Conservation (phyloP, 2,797 vertebrate genomes). For the Hypotaenidia philippensis region DNA sequence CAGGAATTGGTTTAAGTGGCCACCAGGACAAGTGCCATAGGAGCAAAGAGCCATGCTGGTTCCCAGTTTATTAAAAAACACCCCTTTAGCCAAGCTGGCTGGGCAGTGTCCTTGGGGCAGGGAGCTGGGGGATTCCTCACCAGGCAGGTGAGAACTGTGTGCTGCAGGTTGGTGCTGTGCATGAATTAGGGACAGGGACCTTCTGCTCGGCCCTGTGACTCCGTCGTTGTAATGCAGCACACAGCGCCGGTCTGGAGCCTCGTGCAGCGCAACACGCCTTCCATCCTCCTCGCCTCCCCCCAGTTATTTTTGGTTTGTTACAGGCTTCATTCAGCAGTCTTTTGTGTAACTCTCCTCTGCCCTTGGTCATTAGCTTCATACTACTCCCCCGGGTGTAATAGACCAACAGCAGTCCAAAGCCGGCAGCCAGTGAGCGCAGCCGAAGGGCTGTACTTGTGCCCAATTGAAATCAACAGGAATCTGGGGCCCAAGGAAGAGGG, state of each 20-base stretch:
- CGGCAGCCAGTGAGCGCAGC: background rate
- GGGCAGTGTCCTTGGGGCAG: background rate
- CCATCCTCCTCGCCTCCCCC: background rate
- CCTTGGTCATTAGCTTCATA: constrained; percentile 39
- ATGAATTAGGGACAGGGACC: background rate
- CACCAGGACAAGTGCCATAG: background rate
- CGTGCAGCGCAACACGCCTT: background rate
- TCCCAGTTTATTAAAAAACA: background rate
- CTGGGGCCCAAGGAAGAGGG: background rate
- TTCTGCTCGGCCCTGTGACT: fast-evolving
- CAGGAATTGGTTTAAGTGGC: background rate
- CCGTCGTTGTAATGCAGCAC: background rate
- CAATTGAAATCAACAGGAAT: constrained; percentile 4
- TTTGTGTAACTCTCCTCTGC: constrained; percentile 45
- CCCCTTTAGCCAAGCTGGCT: fast-evolving
- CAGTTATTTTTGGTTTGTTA: constrained; percentile 20
- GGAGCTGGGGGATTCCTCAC: background rate
- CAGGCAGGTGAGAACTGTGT: fast-evolving
- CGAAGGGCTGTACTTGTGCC: background rate
- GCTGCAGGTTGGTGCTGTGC: background rate
- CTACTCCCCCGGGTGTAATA: background rate
- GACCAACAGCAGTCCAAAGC: constrained; percentile 23
- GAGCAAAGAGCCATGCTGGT: background rate
- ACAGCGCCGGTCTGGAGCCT: background rate
- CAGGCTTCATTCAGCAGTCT: constrained; percentile 41